Evolutionary conservation across 2,888 invertebrate genomes (phyloP).

Genomic region (Drosophila trichaetosa): DNA sequence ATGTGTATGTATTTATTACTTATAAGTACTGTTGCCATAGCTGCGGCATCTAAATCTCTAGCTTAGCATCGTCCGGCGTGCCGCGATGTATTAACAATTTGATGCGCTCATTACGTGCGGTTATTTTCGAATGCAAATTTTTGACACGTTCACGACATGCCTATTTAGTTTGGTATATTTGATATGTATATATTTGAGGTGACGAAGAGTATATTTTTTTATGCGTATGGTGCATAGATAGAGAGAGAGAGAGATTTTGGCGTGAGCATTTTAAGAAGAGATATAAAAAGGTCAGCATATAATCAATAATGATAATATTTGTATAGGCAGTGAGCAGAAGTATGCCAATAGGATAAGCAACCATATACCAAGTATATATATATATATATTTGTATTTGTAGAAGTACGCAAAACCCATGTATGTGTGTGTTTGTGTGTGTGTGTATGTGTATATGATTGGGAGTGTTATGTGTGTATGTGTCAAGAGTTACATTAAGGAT

Average conservation of each 20-base stretch:
- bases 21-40: conserved; percentile 46
- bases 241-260: conserved; percentile 48
- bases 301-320: conserved; percentile 45
- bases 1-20: conserved; percentile 27
- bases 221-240: conserved; percentile 48
- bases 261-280: conserved; percentile 64
- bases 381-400: conserved; percentile 32
- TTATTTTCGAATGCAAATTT: conserved; percentile 94
- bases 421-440: conserved; percentile 18
- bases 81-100: conserved; percentile 95
- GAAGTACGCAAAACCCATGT: conserved; percentile 79
- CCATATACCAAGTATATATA: conserved; percentile 63
- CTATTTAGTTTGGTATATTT: conserved; percentile 85
- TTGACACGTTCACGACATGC: conserved; percentile 94
- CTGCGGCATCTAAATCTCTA: conserved; percentile 86
- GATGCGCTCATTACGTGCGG: conserved; percentile 94
- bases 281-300: conserved; percentile 62
- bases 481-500: conserved; percentile 50
- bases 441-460: conserved; percentile 26
- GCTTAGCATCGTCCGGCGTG: conserved; percentile 91
- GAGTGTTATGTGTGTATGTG: conserved; percentile 26
- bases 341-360: conserved; percentile 66
- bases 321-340: conserved; percentile 66
- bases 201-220: conserved; percentile 30
- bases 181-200: conserved; percentile 42